phyloP scores from a whole-genome alignment of 2,888 invertebrate genomes.

The Dicycla oo region DNA sequence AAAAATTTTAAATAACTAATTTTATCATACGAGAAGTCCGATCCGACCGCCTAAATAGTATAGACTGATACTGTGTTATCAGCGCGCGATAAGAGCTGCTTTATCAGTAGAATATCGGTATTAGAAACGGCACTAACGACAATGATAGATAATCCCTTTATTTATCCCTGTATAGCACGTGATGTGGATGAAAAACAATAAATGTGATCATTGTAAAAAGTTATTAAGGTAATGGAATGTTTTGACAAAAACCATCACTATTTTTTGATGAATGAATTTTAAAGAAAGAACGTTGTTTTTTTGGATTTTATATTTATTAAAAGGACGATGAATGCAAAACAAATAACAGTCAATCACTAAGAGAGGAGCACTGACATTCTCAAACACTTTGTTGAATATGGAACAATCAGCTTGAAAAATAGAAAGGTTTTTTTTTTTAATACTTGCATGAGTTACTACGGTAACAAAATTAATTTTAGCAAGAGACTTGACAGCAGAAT shows the following conservation, averaged over 20 bases:
- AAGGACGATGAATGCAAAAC: neutral
- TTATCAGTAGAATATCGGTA: conserved; percentile 63
- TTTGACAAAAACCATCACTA: neutral
- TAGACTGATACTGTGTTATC: conserved; percentile 54
- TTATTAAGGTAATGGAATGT: neutral
- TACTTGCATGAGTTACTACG: too few relatives aligned
- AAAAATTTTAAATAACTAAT: conserved; percentile 17
- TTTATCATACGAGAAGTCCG: conserved; percentile 34
- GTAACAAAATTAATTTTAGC: too few relatives aligned
- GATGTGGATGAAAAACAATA: conserved; percentile 6
- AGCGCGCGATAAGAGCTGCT: conserved; percentile 45
- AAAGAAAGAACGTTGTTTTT: too few relatives aligned
- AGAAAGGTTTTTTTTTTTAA: too few relatives aligned
- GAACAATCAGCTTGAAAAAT: too few relatives aligned
- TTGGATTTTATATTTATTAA: neutral
- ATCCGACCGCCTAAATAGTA: conserved; percentile 30
- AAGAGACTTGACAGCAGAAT: too few relatives aligned
- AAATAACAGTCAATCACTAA: neutral
- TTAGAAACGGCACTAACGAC: conserved; percentile 51
- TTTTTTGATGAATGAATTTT: neutral
- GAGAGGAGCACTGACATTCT: too few relatives aligned
- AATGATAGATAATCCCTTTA: conserved; percentile 51
- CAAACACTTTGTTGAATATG: neutral
- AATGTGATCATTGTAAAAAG: neutral
- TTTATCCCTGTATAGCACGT: conserved; percentile 20